Percentiles rank a stretch among this genome's conserved stretches.
Conservation (phyloP, 1,140 invertebrate species). For the Bacillus rossius region DNA sequence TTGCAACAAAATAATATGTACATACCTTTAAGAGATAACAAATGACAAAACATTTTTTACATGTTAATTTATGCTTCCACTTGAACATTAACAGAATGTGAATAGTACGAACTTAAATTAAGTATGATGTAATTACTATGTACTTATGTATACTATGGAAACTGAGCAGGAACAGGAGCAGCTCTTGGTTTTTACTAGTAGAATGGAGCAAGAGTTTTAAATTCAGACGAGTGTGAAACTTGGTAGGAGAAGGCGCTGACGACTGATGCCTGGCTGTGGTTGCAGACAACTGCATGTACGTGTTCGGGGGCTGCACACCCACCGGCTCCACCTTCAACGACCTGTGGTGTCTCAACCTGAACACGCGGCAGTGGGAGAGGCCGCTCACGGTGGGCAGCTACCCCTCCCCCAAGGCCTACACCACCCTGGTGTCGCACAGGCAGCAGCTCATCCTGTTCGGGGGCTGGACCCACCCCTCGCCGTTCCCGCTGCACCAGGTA, state of each 20-base stretch:
- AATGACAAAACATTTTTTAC: no score
- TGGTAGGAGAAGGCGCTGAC: no score
- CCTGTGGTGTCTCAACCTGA: slow-evolving; percentile 89
- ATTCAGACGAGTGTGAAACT: no score
- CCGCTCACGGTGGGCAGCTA: slow-evolving; percentile 80
- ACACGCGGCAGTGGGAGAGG: slow-evolving; percentile 74
- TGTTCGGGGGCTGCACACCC: slow-evolving; percentile 95
- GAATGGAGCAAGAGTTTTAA: slow-evolving; percentile 13
- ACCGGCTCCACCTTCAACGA: slow-evolving; percentile 96
- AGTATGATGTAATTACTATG: no score
- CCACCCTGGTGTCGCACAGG: slow-evolving; percentile 81
- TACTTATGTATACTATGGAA: no score
- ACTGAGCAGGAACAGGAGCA: background rate
- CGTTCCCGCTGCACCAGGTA: slow-evolving; percentile 84
- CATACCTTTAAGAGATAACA: no score
- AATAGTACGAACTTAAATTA: background rate
- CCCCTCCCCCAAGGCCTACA: slow-evolving; percentile 94
- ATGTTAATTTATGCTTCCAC: background rate
- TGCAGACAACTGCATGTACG: slow-evolving; percentile 75
- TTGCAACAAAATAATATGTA: no score
- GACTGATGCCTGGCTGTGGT: no score
- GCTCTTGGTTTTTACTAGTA: slow-evolving; percentile 1
- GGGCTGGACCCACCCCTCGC: slow-evolving; percentile 91
- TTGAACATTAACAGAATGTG: background rate
- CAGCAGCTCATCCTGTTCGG: slow-evolving; percentile 86